A percentile compares a stretch with the other conserved stretches of the same genome.
These are phyloP conservation scores for Eupithecia pulchellata DNA, from an alignment of 2,888 invertebrate species.

Conservation along the genomic window DNA sequence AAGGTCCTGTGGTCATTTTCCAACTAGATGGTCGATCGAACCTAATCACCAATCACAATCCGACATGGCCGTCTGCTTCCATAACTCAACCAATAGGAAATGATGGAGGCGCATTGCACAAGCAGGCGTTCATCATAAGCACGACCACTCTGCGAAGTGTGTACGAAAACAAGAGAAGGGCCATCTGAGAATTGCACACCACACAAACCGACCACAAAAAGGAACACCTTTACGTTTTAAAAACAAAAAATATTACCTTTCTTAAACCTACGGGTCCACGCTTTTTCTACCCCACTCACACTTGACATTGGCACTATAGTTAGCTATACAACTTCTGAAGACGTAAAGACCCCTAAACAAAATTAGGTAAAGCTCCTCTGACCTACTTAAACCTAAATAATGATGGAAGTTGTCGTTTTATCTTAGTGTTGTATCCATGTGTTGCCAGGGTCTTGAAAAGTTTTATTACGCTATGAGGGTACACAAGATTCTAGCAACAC, in stretches of 20 bases:
- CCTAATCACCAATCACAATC: no score
- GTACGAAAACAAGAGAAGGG: no score
- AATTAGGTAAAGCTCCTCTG: conserved; percentile 43
- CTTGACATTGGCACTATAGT: neutral
- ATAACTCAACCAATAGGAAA: no score
- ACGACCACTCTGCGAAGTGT: no score
- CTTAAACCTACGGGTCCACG: conserved; percentile 1
- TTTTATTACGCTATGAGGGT: neutral
- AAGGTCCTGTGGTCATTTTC: no score
- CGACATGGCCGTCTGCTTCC: no score
- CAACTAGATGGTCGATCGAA: no score
- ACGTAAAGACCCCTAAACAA: conserved; percentile 45
- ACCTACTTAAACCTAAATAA: conserved; percentile 23
- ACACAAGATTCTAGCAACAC: neutral
- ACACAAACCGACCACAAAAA: no score
- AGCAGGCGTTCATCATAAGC: no score
- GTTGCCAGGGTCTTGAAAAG: neutral
- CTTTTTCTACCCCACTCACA: neutral
- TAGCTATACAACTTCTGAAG: conserved; percentile 33
- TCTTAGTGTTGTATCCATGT: neutral
- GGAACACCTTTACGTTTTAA: no score
- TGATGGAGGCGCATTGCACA: no score
- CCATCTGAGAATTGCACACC: no score
- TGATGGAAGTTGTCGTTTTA: conserved; percentile 7
- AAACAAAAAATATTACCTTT: neutral